Evolutionary conservation across 92 coral and sea anemone species (phyloP), one percentile per base, ranked within the genome.

Genomic region (Epizoanthus scotinus): DNA sequence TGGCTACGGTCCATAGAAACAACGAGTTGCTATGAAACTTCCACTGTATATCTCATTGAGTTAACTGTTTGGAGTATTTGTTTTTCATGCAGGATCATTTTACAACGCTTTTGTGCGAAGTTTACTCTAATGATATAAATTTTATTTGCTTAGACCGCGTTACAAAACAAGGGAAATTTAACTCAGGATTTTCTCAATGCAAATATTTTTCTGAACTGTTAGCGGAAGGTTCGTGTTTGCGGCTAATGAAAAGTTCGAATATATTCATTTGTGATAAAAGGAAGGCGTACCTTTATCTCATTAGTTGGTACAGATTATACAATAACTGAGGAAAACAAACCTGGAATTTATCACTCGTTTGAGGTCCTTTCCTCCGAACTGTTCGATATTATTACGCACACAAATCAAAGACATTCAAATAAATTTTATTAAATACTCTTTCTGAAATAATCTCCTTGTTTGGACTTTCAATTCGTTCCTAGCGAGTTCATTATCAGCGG

Each of bases 401-500:
- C 22, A 75, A 75, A 75, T 75, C 81, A 59, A 75, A 58, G 68
- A 38, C 68, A 60, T 75, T 75, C 68, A 75, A 75, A 59, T 75
- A 75, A 75, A 75, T 38, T 75, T 75, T 75, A 75, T 75, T 75
- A 75, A 68, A 40, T 38, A 75, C 55, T 75, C 38, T 36, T 75
- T 47, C 14, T 58, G 36, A 61, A 75, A 38, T 75, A 58, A 59
- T 75, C 56, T 67, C 55, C 81, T 75, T 75, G 56, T 75, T 75
- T 75, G 52, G 52, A n/a, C 24, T 75, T 59, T 29, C 68, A 75
- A 58, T 75, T 63, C n/a, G 44, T 75, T 27, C 81, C 67, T 75
- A 34, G 81, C 63, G 56, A 59, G 55, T 63, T 75, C 81, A 59
- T 75, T 75, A 75, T 57, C 81, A 75, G 84, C 94, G 83, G 94